Evolutionary conservation across 2,797 vertebrate genomes (phyloP).

Genomic region (Lithobates pipiens): DNA sequence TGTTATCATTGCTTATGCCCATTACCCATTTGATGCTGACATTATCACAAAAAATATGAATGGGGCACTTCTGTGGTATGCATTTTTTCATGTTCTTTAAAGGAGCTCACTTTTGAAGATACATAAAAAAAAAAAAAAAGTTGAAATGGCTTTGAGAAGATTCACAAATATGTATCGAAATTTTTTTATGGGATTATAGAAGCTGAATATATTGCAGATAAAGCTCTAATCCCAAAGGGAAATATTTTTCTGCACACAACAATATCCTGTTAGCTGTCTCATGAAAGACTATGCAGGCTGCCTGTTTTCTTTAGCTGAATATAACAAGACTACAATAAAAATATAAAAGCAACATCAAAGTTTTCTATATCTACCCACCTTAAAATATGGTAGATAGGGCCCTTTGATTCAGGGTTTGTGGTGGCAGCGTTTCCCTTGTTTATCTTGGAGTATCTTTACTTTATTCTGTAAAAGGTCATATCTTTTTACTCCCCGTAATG

Average conservation of each 20-base stretch:
- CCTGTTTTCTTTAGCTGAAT: not conserved
- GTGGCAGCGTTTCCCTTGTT: too few relatives aligned
- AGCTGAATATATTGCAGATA: not conserved
- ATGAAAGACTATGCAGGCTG: not conserved
- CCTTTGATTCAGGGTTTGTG: too few relatives aligned
- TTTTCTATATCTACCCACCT: not conserved
- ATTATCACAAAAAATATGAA: not conserved
- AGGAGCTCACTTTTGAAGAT: not conserved
- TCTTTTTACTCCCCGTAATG: too few relatives aligned
- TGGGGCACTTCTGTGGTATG: not conserved
- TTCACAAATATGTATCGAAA: not conserved
- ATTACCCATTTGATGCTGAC: not conserved
- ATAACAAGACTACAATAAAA: not conserved
- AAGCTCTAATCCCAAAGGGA: not conserved
- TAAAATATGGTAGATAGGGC: too few relatives aligned
- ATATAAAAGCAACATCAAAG: not conserved
- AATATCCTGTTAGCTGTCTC: not conserved
- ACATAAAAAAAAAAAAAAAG: not conserved
- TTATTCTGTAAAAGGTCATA: too few relatives aligned
- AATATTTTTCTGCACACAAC: not conserved
- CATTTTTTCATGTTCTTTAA: not conserved
- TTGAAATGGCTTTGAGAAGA: not conserved
- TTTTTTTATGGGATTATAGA: not conserved
- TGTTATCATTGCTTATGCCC: not conserved
- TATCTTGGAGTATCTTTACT: too few relatives aligned